Evolutionary conservation across 2,888 invertebrate genomes (phyloP).

Genomic region (Cecidostiba fungosa): DNA sequence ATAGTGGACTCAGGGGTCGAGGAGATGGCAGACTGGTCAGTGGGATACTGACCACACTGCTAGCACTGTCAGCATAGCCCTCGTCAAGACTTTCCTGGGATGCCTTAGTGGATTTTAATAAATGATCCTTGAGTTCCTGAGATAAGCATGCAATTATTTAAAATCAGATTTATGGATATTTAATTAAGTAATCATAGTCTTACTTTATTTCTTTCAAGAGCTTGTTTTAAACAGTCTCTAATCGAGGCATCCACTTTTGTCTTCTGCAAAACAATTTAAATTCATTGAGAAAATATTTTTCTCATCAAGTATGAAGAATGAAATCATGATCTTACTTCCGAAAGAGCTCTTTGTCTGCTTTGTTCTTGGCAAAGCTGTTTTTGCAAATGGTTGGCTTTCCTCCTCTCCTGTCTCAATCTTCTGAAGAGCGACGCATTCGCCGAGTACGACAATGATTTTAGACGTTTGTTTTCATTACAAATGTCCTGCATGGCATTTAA

Average conservation of each 20-base stretch:
- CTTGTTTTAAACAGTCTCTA: slow-evolving; percentile 69
- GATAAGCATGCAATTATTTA: slow-evolving; percentile 36
- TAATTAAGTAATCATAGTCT: slow-evolving; percentile 25
- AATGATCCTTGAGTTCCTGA: slow-evolving; percentile 70
- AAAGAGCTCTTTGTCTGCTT: slow-evolving; percentile 55
- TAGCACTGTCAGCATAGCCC: slow-evolving; percentile 73
- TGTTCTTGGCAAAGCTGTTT: slow-evolving; percentile 67
- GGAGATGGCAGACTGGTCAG: slow-evolving; percentile 70
- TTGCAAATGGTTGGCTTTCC: slow-evolving; percentile 67
- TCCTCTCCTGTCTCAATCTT: slow-evolving; percentile 70
- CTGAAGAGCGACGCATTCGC: slow-evolving; percentile 71
- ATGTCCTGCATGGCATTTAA: slow-evolving; percentile 68
- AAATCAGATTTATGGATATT: neutral
- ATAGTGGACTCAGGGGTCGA: slow-evolving; percentile 68
- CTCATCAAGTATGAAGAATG: neutral
- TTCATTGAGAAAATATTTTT: neutral
- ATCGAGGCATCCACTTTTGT: slow-evolving; percentile 67
- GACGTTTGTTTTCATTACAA: slow-evolving; percentile 69
- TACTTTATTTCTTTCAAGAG: slow-evolving; percentile 72
- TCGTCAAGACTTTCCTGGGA: slow-evolving; percentile 74
- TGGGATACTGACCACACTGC: slow-evolving; percentile 57
- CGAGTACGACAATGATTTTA: slow-evolving; percentile 69
- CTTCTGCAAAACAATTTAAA: slow-evolving; percentile 66
- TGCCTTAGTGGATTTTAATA: slow-evolving; percentile 67
- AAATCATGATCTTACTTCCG: slow-evolving; percentile 65